phyloP scores from a whole-genome alignment of 1,140 invertebrate species.

The Lanistes nyassanus region DNA sequence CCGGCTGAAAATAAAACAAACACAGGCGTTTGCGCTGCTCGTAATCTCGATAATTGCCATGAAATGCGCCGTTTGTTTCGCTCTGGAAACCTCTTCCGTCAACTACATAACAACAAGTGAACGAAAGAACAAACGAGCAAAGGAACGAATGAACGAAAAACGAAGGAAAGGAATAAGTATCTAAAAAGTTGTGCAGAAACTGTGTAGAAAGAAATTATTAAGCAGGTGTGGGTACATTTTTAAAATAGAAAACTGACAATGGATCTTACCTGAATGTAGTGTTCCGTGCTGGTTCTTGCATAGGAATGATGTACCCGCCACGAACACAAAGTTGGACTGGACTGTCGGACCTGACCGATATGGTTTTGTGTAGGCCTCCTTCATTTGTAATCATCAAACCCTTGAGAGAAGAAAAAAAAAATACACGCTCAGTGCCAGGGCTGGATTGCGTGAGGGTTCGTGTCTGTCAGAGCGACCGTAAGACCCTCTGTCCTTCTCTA shows the following conservation, averaged over 20 bases:
- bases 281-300: constrained; percentile 54
- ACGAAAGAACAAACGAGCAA: too few species aligned
- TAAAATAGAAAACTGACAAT: not conserved
- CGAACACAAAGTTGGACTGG: not conserved
- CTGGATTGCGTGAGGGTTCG: too few species aligned
- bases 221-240: too few species aligned
- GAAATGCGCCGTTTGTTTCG: not conserved
- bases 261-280: constrained; percentile 43
- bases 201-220: not conserved
- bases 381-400: not conserved
- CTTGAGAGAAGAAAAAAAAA: not conserved
- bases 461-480: too few species aligned
- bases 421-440: too few species aligned
- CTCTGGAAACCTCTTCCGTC: not conserved
- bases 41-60: not conserved
- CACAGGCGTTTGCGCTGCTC: not conserved
- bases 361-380: not conserved
- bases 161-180: not conserved
- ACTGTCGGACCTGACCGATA: constrained; percentile 7
- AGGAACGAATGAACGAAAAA: too few species aligned
- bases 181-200: not conserved
- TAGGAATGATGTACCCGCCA: constrained; percentile 33
- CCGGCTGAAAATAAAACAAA: constrained; percentile 42
- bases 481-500: too few species aligned
- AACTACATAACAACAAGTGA: not conserved